Evolutionary conservation across 2,113 vertebrate species (phyloP).

Genomic region (Sinocyclocheilus rhinocerous): DNA sequence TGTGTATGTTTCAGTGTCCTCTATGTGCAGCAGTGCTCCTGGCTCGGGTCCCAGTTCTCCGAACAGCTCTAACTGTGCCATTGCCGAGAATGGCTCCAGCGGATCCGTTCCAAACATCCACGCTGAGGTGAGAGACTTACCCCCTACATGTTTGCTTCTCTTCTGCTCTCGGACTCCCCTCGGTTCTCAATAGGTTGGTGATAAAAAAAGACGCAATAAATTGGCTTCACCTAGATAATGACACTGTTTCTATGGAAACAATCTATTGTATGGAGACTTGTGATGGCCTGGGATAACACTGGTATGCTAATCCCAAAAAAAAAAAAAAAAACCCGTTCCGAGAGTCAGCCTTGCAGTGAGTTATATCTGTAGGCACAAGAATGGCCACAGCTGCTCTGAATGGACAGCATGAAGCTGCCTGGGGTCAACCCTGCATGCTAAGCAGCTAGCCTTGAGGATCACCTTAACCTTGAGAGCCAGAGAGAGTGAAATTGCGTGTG

Average conservation of each 20-base stretch:
- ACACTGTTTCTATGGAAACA: constrained; percentile 37
- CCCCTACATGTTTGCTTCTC: neutral
- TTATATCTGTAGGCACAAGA: neutral
- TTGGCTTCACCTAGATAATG: constrained; percentile 20
- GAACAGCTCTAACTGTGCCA: constrained; percentile 83
- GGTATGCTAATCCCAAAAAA: neutral
- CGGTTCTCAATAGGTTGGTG: neutral
- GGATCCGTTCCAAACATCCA: constrained; percentile 87
- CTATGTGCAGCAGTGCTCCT: constrained; percentile 85
- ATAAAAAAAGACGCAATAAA: constrained; percentile 14
- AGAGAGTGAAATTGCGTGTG: neutral
- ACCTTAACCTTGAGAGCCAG: constrained; percentile 21
- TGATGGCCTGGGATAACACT: constrained; percentile 3
- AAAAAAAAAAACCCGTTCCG: no score
- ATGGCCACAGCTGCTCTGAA: neutral
- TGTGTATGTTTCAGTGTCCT: constrained; percentile 72
- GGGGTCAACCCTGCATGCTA: neutral
- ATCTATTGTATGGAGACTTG: neutral
- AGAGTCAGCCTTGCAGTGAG: neutral
- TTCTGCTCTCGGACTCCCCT: neutral
- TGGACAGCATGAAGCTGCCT: neutral
- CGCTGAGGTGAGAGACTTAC: constrained; percentile 73
- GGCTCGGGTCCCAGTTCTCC: constrained; percentile 86
- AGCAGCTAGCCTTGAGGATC: neutral
- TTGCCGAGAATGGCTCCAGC: constrained; percentile 83